Base-by-base conservation (phyloP, 2,888 invertebrate species). In the Charanyca ferruginea region DNA sequence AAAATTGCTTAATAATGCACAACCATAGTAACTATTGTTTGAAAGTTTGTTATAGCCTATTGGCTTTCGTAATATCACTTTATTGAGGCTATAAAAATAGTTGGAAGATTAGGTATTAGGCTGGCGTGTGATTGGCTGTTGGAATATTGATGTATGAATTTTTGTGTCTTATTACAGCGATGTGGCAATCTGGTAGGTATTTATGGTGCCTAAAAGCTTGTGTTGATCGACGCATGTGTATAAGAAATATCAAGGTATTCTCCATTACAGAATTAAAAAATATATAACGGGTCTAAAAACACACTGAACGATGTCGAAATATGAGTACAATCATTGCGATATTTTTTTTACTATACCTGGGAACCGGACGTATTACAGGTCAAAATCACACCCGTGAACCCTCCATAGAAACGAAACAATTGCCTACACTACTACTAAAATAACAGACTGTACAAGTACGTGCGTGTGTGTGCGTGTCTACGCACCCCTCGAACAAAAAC, bases 1-100 rank as follows among this genome's bases (percentile, higher is more conserved):
- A 74, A 93, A 93, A 93, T 93, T 90, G 87, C 89, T 87, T 89
- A 87, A 89, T 90, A 90, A 90, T 86, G 83, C 81, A 85, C 73
- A 80, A 83, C 81, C 83, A 82, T 75, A 83, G 86, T 90, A 81
- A 77, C 71, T 73, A 80, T 81, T 81, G 90, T 92, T 91, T 83
- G 83, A 85, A 87, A 85, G 83, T 83, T 84, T 79, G 83, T 82
- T 87, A 83, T 81, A 66, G 82, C 77, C 79, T 85, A 84, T 84
- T 84, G 78, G 77, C 66, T 84, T 83, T 83, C 67, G 80, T 85
- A 84, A 89, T 87, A 80, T 45, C 83, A 84, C 85, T 83, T 75
- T 83, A 81, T 82, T 82, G 81, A 28, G 42, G 70, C 79, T 68
- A 82, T 82, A 77, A 81, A 82, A 80, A 75, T 83, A 64, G 67